phyloP scores from a whole-genome alignment of 2,888 invertebrate species.

The Ophioninae sp. region DNA sequence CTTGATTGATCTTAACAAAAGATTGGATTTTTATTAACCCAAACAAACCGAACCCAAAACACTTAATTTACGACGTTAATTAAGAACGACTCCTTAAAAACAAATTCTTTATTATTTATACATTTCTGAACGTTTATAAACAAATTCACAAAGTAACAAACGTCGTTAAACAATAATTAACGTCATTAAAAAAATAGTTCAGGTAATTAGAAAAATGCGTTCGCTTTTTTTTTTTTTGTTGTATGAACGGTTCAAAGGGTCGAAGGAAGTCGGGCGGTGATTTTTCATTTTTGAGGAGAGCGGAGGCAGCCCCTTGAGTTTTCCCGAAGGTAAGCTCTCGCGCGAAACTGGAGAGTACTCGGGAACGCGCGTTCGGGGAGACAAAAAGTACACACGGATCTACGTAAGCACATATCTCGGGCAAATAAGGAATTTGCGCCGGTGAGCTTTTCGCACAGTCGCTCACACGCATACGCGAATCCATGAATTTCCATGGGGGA shows the following conservation, averaged over 20 bases:
- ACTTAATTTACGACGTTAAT: too few relatives aligned
- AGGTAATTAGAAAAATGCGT: too few relatives aligned
- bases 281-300: not conserved
- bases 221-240: not conserved
- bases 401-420: constrained; percentile 18
- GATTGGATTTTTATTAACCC: too few relatives aligned
- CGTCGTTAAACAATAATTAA: too few relatives aligned
- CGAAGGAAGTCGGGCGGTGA: not conserved
- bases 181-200: too few relatives aligned
- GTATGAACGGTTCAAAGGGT: not conserved
- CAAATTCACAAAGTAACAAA: too few relatives aligned
- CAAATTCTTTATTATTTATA: too few relatives aligned
- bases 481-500: constrained; percentile 9
- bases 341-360: constrained; percentile 9
- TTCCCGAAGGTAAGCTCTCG: not conserved
- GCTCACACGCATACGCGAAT: not conserved
- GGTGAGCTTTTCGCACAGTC: constrained; percentile 19
- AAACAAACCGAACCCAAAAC: too few relatives aligned
- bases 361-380: not conserved
- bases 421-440: not conserved
- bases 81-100: too few relatives aligned
- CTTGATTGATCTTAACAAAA: too few relatives aligned
- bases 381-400: not conserved
- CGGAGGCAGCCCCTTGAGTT: not conserved
- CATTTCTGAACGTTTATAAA: too few relatives aligned